These are phyloP conservation scores for Drosophila ogumai DNA, from an alignment of 1,140 invertebrate species.

Conservation along the genomic window DNA sequence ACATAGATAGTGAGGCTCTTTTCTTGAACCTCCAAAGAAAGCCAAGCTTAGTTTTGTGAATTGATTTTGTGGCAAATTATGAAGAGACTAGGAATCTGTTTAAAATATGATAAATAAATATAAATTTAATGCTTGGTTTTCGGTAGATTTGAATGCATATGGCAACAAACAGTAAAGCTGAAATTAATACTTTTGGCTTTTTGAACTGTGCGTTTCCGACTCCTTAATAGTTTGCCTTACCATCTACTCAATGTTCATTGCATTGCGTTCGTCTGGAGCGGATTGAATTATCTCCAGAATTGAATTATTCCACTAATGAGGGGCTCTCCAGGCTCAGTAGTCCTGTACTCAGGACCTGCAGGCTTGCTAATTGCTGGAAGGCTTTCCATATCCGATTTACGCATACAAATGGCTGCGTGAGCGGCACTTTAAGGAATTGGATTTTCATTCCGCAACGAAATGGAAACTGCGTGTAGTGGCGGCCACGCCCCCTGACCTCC, in stretches of 20 bases:
- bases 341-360: not conserved
- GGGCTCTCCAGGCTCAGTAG: not conserved
- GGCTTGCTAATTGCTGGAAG: constrained; percentile 49
- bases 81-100: not conserved
- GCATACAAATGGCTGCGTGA: constrained; percentile 32
- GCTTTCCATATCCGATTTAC: constrained; percentile 51
- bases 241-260: not conserved
- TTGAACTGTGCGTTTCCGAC: not conserved
- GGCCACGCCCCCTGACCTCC: constrained; percentile 30
- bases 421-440: constrained; percentile 63
- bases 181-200: too few species aligned
- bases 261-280: not conserved
- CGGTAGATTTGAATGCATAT: too few species aligned
- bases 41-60: not conserved
- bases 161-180: too few species aligned
- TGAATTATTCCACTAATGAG: constrained; percentile 42
- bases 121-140: not conserved
- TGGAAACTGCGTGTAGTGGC: constrained; percentile 36
- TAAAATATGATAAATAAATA: not conserved
- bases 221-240: not conserved
- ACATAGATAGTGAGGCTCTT: not conserved
- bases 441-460: constrained; percentile 42
- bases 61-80: not conserved
- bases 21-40: not conserved
- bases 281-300: constrained; percentile 22